Evolutionary conservation across 2,797 vertebrate species (phyloP), one percentile per base, ranked within the genome.

Genomic region (Micropoecilia bifurca): DNA sequence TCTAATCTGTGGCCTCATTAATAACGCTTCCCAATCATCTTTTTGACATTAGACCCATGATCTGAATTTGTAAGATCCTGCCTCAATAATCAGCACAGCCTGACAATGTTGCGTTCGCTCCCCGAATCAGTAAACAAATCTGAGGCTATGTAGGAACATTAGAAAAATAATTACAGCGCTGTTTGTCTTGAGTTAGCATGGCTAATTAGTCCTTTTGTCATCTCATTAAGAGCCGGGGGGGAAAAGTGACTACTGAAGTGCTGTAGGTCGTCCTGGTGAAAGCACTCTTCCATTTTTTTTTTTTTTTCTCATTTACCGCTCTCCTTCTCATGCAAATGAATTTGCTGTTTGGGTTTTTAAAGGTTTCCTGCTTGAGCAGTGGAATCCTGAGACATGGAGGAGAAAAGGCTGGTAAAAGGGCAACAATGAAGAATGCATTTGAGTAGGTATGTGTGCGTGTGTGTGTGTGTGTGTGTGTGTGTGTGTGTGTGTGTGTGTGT

Each of bases 201-300:
- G 33, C 69, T 87, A 90, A 90, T 89, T 81, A 88, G 22, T 86
- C 81, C 76, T 79, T 90, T 88, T 90, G 91, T 91, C 83, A 87
- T 57, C 77, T 89, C 82, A 84, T 88, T 87, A 90, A 77, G 81
- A 77, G 4, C 53, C 22, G 8, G 14, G 59, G 46, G 30, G 59
- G 46, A 43, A 12, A 53, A 75, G 61, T 59, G 46, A 83, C 77
- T 75, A 61, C 84, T 78, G 47, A 61, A 80, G 76, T 47, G 39
- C 39, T 8, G 71, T 36, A 72, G 80, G 75, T 87, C 7, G 20
- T 73, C 83, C 68, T 74, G 75, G 74, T 77, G 73, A 77, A 86
- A 33, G 73, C 36, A 12, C 41, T 87, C 80, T 79, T 80, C 66
- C 73, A 33, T 75, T 63, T 50, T 50, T 22, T 48, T 20, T 20